Evolutionary conservation across 2,113 vertebrate genomes (phyloP).

Genomic region (Thinocorus orbignyianus): DNA sequence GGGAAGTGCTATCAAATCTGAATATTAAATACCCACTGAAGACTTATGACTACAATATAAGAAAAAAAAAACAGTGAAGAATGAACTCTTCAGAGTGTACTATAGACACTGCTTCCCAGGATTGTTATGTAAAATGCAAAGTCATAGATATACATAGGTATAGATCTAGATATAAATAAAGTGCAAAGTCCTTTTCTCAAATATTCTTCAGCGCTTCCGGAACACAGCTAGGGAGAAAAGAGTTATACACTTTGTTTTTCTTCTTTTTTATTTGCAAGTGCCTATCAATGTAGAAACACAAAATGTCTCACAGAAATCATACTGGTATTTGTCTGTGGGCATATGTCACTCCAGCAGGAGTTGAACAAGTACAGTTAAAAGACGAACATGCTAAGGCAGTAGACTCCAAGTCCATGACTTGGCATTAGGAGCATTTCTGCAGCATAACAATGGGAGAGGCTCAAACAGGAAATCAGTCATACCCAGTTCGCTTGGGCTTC

Average conservation of each 20-base stretch:
- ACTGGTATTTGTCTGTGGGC: not conserved
- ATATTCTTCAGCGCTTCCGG: not conserved
- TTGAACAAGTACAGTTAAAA: not conserved
- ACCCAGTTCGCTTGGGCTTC: not conserved
- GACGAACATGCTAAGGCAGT: fast-evolving
- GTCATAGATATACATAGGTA: not conserved
- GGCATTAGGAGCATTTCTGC: not conserved
- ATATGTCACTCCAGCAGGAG: not conserved
- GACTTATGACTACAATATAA: not conserved
- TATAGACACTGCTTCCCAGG: not conserved
- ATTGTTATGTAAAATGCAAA: not conserved
- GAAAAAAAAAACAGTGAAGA: not conserved
- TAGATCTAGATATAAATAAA: not conserved
- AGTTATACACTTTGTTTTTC: not conserved
- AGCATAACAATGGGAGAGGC: not conserved
- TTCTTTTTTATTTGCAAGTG: not conserved
- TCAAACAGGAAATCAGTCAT: not conserved
- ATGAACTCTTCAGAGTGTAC: not conserved
- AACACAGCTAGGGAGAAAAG: not conserved
- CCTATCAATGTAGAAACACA: not conserved
- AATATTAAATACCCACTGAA: not conserved
- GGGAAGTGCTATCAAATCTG: not conserved
- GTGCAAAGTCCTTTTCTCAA: not conserved
- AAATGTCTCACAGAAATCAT: not conserved
- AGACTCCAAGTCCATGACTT: not conserved